Evolutionary conservation across 2,113 vertebrate genomes (phyloP), one percentile per base, ranked within the genome.

Genomic region (Oreocharis arfaki): DNA sequence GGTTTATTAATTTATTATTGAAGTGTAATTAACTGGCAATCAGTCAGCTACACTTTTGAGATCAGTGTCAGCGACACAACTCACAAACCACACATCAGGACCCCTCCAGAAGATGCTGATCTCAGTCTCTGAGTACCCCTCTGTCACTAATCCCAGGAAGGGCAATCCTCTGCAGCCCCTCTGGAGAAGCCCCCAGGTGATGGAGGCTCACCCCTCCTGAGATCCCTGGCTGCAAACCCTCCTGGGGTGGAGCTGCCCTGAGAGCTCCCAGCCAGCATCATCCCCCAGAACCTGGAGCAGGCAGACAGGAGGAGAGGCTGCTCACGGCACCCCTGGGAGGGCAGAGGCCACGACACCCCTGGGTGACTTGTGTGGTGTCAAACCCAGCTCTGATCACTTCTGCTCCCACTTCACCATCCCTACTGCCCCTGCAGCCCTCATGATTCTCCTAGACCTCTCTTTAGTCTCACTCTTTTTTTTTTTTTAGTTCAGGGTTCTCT

Each of bases 321-420:
- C 50, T 30, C 1, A 3, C 0, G 0, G 18, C n/a, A n/a, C 6
- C 19, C 19, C 16, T 0, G 27, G 20, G 3, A 39, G 6, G n/a
- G 15, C 8, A n/a, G 50, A 41, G 27, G 16, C 3, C 2, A 4
- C 16, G 22, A 47, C 24, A 20, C 1, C 6, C 18, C 18, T 1
- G 8, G 2, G 6, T 7, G 9, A 33, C 33, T 13, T 12, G 11
- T 7, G 22, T 5, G 16, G 14, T 0, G 0, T 11, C 60, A 26
- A 3, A 0, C 44, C 12, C 57, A 57, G 10, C 53, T 57, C 44
- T 30, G 32, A 7, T 5, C 24, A 18, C 30, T 7, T 30, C 28
- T 50, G 28, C 28, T 57, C 15, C 44, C 0, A 1, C 7, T 6
- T 5, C 33, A 28, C 35, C 16, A 0, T 10, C 18, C 46, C 16